Conservation (phyloP, 2,797 vertebrate genomes). For the Epinephelus malabaricus region DNA sequence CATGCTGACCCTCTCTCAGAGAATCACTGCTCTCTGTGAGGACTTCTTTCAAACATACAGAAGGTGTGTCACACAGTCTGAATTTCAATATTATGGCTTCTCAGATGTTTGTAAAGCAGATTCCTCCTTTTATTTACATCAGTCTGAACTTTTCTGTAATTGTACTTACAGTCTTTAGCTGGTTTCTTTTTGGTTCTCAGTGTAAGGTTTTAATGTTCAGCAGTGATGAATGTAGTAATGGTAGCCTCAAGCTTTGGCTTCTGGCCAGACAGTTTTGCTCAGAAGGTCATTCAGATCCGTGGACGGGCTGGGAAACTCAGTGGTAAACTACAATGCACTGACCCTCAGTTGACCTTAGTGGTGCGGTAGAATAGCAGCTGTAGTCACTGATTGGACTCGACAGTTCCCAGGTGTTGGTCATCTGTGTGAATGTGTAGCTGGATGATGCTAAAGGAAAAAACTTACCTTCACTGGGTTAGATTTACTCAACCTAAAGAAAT, state of each 20-base stretch:
- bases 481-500: neutral
- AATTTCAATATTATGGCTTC: neutral
- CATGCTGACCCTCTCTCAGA: neutral
- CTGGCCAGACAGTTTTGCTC: slow-evolving; percentile 23
- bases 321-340: neutral
- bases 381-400: neutral
- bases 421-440: neutral
- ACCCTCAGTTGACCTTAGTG: neutral
- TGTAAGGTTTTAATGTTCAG: slow-evolving; percentile 3
- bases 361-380: neutral
- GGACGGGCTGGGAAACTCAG: slow-evolving; percentile 17
- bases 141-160: neutral
- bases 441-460: neutral
- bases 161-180: neutral
- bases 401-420: slow-evolving; percentile 1
- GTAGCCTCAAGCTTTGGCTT: slow-evolving; percentile 18
- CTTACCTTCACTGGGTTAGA: neutral
- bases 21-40: too few relatives aligned
- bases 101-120: too few relatives aligned
- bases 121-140: neutral
- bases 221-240: slow-evolving; percentile 5
- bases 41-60: too few relatives aligned
- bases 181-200: slow-evolving; percentile 1
- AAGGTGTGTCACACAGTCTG: too few relatives aligned
- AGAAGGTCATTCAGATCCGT: slow-evolving; percentile 26